Conservation (phyloP, 2,888 invertebrate genomes). For the Lepidochrysops patricia region DNA sequence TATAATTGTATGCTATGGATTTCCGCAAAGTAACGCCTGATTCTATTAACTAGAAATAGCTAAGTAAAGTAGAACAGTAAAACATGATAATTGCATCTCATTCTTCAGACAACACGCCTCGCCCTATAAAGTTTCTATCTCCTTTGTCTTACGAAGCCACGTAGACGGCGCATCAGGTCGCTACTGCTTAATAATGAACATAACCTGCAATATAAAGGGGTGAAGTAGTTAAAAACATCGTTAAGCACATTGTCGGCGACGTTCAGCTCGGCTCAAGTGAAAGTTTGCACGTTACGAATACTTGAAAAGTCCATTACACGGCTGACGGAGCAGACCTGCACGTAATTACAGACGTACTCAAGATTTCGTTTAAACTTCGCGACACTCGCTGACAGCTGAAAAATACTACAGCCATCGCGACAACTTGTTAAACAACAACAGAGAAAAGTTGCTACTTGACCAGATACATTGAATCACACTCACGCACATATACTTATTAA, state of each 20-base stretch:
- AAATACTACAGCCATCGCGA: neutral
- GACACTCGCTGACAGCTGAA: constrained; percentile 45
- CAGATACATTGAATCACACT: too few species aligned
- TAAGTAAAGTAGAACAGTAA: too few species aligned
- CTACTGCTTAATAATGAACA: constrained; percentile 43
- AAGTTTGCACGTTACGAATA: constrained; percentile 70
- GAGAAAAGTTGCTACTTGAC: too few species aligned
- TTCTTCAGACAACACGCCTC: too few species aligned
- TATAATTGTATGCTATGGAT: too few species aligned
- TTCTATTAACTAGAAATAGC: too few species aligned
- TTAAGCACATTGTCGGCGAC: constrained; percentile 66
- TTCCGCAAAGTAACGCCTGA: too few species aligned
- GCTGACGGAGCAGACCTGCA: constrained; percentile 58
- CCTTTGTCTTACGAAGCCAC: neutral
- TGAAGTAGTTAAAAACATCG: constrained; percentile 68
- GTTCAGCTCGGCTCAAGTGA: constrained; percentile 56
- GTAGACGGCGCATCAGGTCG: neutral
- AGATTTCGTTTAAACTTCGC: constrained; percentile 68
- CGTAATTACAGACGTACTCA: constrained; percentile 65
- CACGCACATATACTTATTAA: too few species aligned
- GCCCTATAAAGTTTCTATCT: neutral
- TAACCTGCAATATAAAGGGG: constrained; percentile 54
- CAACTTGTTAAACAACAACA: too few species aligned
- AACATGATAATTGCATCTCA: too few species aligned
- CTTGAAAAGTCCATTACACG: constrained; percentile 73